Percentiles rank a stretch among this genome's conserved stretches.
Conservation (phyloP, 1,140 invertebrate genomes). For the Olivierus martensii region DNA sequence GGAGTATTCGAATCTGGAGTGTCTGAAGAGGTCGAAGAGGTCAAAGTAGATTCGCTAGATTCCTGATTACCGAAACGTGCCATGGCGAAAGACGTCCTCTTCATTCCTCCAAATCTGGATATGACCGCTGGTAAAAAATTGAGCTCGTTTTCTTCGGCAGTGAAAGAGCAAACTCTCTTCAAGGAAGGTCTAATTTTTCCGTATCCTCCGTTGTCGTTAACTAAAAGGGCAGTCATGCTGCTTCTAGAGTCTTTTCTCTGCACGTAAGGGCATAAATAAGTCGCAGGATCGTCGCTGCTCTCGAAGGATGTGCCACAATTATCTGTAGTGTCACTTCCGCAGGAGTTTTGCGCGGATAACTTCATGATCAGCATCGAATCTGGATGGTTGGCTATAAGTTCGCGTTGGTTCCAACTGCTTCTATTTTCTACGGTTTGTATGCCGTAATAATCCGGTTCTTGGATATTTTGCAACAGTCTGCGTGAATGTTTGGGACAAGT, state of each 20-base stretch:
- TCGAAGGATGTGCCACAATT: conserved; percentile 13
- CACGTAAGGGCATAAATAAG: not conserved
- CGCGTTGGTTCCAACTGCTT: not conserved
- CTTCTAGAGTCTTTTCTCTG: not conserved
- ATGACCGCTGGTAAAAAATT: not conserved
- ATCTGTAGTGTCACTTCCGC: conserved; percentile 11
- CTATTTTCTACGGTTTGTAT: not conserved
- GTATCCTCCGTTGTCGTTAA: too few relatives aligned
- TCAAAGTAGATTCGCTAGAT: conserved; percentile 13
- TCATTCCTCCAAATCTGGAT: conserved; percentile 1
- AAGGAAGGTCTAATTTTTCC: too few relatives aligned
- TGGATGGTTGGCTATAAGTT: not conserved
- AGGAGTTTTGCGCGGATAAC: not conserved
- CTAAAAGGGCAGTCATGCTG: not conserved
- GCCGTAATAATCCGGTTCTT: not conserved
- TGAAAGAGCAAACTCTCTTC: not conserved
- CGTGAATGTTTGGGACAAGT: not conserved
- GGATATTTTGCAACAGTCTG: not conserved
- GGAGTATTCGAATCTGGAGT: not conserved
- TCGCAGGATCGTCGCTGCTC: conserved; percentile 1
- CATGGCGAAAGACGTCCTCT: conserved; percentile 12
- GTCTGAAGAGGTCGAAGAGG: conserved; percentile 7
- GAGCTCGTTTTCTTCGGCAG: not conserved
- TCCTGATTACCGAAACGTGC: conserved; percentile 11
- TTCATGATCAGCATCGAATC: not conserved